phyloP scores from a whole-genome alignment of 2,797 vertebrate genomes.

The Lacerta bilineata region DNA sequence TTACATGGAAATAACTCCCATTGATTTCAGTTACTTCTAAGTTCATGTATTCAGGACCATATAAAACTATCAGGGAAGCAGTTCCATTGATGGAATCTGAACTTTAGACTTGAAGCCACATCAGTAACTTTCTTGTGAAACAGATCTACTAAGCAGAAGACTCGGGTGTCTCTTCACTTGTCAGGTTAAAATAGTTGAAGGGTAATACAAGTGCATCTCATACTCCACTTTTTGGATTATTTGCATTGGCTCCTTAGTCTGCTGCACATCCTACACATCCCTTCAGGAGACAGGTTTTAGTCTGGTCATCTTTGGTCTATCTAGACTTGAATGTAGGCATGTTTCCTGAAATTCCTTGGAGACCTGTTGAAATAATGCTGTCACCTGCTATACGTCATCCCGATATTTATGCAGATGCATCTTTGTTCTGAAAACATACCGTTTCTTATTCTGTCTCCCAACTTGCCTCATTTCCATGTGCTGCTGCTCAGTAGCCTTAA shows the following conservation, averaged over 20 bases:
- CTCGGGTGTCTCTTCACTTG: slow-evolving; percentile 24
- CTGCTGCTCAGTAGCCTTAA: accelerated
- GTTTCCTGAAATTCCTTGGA: slow-evolving; percentile 9
- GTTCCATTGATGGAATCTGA: neutral
- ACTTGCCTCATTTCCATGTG: neutral
- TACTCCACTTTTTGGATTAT: neutral
- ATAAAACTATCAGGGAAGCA: neutral
- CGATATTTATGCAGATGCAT: neutral
- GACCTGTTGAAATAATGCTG: neutral
- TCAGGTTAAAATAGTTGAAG: slow-evolving; percentile 18
- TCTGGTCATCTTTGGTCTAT: neutral
- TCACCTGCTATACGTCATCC: neutral
- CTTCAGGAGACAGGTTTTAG: neutral
- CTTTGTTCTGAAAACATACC: slow-evolving; percentile 18
- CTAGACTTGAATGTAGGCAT: slow-evolving; percentile 28
- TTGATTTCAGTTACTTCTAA: neutral
- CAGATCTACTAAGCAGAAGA: slow-evolving; percentile 15
- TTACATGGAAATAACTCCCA: neutral
- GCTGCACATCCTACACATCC: neutral
- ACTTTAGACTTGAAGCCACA: neutral
- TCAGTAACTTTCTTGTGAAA: neutral
- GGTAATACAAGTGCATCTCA: slow-evolving; percentile 25
- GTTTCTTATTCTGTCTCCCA: slow-evolving; percentile 17
- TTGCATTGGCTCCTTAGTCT: neutral
- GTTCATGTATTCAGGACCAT: neutral